Conservation (phyloP, 2,888 invertebrate species). For the Lacanobia wlatinum region DNA sequence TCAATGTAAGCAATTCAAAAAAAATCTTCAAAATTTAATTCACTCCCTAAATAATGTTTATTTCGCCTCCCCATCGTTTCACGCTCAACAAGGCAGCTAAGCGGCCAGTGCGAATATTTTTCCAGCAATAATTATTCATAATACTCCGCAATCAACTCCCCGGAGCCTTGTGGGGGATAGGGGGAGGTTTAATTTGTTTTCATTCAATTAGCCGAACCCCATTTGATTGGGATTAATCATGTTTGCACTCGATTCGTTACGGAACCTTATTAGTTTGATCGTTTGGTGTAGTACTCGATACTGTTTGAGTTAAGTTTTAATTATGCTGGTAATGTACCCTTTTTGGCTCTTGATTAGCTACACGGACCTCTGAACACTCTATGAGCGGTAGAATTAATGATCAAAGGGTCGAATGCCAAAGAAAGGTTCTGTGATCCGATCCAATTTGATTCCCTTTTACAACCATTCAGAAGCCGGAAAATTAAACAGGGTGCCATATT, state of each 20-base stretch:
- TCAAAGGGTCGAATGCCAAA: slow-evolving; percentile 12
- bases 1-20: neutral
- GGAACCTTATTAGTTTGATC: slow-evolving; percentile 51
- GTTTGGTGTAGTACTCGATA: slow-evolving; percentile 28
- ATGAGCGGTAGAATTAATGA: slow-evolving; percentile 10
- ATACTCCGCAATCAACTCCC: slow-evolving; percentile 39
- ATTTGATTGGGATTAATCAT: slow-evolving; percentile 69
- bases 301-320: slow-evolving; percentile 51
- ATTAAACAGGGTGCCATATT: slow-evolving; percentile 11
- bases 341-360: slow-evolving; percentile 42
- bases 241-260: slow-evolving; percentile 64
- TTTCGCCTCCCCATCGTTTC: slow-evolving; percentile 15
- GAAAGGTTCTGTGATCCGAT: neutral
- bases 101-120: slow-evolving; percentile 48
- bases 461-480: neutral
- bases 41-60: slow-evolving; percentile 10
- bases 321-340: slow-evolving; percentile 32
- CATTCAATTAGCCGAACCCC: slow-evolving; percentile 67
- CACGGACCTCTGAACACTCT: slow-evolving; percentile 4
- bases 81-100: slow-evolving; percentile 30
- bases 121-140: slow-evolving; percentile 54
- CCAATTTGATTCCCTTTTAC: slow-evolving; percentile 25
- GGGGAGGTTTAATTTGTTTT: slow-evolving; percentile 66
- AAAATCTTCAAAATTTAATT: slow-evolving; percentile 6
- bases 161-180: neutral